Evolutionary conservation across 2,113 vertebrate genomes (phyloP).

Genomic region (Scomber japonicus): DNA sequence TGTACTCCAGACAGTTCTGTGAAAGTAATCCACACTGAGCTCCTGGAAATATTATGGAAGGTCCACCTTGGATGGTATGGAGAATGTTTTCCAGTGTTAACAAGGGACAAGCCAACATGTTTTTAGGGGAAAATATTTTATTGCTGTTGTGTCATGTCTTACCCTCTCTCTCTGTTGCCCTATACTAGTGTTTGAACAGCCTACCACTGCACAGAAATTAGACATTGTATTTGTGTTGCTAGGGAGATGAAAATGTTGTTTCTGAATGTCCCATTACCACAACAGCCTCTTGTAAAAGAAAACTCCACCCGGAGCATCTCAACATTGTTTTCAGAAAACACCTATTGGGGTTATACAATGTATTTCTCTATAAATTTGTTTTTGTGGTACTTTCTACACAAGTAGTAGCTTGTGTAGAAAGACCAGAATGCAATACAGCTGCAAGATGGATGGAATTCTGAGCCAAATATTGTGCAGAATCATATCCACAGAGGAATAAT

Average conservation of each 20-base stretch:
- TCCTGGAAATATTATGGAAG: constrained; percentile 4
- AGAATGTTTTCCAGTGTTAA: constrained; percentile 16
- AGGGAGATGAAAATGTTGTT: background rate
- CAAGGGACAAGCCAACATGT: constrained; percentile 7
- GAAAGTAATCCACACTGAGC: constrained; percentile 28
- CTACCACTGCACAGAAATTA: background rate
- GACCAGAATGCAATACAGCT: background rate
- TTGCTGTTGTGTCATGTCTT: constrained; percentile 1
- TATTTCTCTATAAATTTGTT: background rate
- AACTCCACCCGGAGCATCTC: background rate
- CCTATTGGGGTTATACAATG: background rate
- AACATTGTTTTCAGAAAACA: background rate
- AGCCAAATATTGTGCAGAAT: background rate
- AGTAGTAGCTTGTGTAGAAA: background rate
- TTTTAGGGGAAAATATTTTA: background rate
- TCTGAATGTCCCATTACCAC: constrained; percentile 15
- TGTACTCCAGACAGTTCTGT: constrained; percentile 19
- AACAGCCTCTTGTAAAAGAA: constrained; percentile 6
- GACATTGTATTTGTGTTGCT: constrained; percentile 1
- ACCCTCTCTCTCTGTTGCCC: background rate
- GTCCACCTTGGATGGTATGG: background rate
- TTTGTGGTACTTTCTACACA: too few species aligned
- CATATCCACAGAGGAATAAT: background rate
- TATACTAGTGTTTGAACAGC: background rate
- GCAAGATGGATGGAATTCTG: background rate